Percentiles rank a stretch among this genome's conserved stretches.
These are phyloP conservation scores for Pyralis farinalis DNA, from an alignment of 2,888 invertebrate genomes.

Conservation along the genomic window DNA sequence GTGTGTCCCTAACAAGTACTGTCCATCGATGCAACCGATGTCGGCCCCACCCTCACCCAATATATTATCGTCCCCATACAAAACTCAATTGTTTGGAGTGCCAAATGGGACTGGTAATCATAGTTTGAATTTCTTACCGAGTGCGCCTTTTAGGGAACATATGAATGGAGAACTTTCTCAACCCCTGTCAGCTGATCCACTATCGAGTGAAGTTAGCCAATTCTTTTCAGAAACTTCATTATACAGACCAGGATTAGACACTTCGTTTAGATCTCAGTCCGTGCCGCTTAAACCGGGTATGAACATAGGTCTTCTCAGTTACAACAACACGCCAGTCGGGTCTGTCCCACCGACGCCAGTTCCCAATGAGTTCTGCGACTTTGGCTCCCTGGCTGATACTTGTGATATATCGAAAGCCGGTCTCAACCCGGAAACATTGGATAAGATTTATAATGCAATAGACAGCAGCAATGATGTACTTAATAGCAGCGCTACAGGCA, in stretches of 20 bases:
- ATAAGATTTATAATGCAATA: conserved; percentile 84
- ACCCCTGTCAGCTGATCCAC: conserved; percentile 69
- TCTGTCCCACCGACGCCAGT: conserved; percentile 86
- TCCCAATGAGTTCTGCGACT: conserved; percentile 87
- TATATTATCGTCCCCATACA: conserved; percentile 67
- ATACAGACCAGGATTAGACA: conserved; percentile 64
- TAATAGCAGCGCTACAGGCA: conserved; percentile 44
- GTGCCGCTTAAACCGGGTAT: conserved; percentile 86
- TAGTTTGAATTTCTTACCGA: conserved; percentile 64
- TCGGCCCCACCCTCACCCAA: conserved; percentile 87
- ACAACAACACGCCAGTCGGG: conserved; percentile 80
- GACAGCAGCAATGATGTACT: conserved; percentile 76
- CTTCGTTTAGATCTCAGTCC: conserved; percentile 86
- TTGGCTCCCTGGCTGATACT: conserved; percentile 81
- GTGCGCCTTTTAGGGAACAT: conserved; percentile 63
- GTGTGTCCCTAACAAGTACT: conserved; percentile 57
- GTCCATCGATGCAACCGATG: conserved; percentile 81
- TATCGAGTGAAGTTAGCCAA: conserved; percentile 82
- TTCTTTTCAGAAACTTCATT: conserved; percentile 77
- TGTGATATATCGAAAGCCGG: conserved; percentile 77
- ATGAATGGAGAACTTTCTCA: conserved; percentile 57
- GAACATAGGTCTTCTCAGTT: conserved; percentile 58
- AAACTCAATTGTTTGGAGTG: conserved; percentile 67
- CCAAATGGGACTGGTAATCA: conserved; percentile 68
- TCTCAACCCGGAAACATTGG: conserved; percentile 82